Base-by-base conservation (phyloP, 2,113 vertebrate genomes). In the Emydura subglobosa region DNA sequence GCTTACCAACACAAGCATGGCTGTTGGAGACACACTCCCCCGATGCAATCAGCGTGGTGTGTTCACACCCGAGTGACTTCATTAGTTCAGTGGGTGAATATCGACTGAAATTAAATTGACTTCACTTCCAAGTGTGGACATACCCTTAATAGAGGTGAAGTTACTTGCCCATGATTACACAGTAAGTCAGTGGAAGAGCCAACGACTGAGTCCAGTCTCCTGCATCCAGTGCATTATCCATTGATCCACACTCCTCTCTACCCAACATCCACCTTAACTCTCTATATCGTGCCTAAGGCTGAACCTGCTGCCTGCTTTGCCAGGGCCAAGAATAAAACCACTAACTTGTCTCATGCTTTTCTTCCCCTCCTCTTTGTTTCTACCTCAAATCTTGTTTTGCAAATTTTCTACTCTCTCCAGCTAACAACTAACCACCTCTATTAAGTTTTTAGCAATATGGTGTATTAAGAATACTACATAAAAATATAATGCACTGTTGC, bases 101-200 rank as follows among this genome's bases (percentile, higher is more conserved):
- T 16, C 51, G 14, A 53, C 14, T 53, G 51, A 53, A 53, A 53
- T 53, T 53, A 53, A 53, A 53, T 53, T 14, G 14, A 53, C 51
- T 53, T 53, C 51, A 53, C 51, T 53, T 53, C 51, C 51, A 53
- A 53, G 51, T 53, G 51, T 53, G 14, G 51, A 53, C 51, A 53
- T 53, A 53, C 13, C 51, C 51, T 53, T 53, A 53, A 53, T 17
- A 53, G 16, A 16, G 29, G 29, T 61, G 29, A 11, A 91, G 6
- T 17, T 61, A 78, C 1, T 5, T 76, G 19, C 3, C 49, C 47
- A n/a, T 89, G 85, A 51, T 10, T n/a, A 55, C n/a, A 49, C 0
- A 81, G 57, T 25, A 78, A 27, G 90, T 59, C 31, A 74, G 50
- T 0, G 2, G 17, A 22, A 94, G 27, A 44, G 49, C 2, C 0